Evolutionary conservation across 1,140 invertebrate genomes (phyloP).

Genomic region (Neodiprion virginianus): DNA sequence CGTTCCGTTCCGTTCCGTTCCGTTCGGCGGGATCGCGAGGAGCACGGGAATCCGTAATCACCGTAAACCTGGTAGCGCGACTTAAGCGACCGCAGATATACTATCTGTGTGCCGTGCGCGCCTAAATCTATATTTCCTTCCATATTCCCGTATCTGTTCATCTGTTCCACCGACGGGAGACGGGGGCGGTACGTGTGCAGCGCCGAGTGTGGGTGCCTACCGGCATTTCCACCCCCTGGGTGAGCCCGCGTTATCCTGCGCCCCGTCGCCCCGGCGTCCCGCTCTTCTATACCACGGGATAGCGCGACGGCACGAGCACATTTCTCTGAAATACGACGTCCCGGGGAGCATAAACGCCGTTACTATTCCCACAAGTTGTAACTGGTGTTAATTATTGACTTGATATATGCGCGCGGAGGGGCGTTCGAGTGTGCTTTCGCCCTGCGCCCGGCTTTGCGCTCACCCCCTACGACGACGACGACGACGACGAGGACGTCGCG

Average conservation of each 20-base stretch:
- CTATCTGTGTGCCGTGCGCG: conserved; percentile 36
- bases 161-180: conserved; percentile 43
- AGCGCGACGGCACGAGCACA: conserved; percentile 53
- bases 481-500: conserved; percentile 8
- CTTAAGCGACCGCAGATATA: conserved; percentile 50
- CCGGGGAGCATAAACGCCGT: conserved; percentile 60
- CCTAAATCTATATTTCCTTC: conserved; percentile 58
- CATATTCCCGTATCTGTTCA: conserved; percentile 56
- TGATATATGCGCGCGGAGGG: conserved; percentile 45
- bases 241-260: background rate
- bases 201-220: background rate
- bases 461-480: conserved; percentile 11
- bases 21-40: conserved; percentile 19
- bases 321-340: conserved; percentile 62
- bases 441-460: conserved; percentile 3
- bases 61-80: conserved; percentile 49
- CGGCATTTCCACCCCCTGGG: background rate
- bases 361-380: conserved; percentile 62
- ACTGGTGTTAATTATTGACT: conserved; percentile 63
- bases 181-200: background rate
- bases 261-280: conserved; percentile 28
- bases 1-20: conserved; percentile 15
- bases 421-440: conserved; percentile 13
- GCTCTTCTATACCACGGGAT: conserved; percentile 24
- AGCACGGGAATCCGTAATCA: conserved; percentile 53